A percentile compares a stretch with the other conserved stretches of the same genome.
These are phyloP conservation scores for Syritta pipiens DNA, from an alignment of 2,888 invertebrate species.

Conservation along the genomic window DNA sequence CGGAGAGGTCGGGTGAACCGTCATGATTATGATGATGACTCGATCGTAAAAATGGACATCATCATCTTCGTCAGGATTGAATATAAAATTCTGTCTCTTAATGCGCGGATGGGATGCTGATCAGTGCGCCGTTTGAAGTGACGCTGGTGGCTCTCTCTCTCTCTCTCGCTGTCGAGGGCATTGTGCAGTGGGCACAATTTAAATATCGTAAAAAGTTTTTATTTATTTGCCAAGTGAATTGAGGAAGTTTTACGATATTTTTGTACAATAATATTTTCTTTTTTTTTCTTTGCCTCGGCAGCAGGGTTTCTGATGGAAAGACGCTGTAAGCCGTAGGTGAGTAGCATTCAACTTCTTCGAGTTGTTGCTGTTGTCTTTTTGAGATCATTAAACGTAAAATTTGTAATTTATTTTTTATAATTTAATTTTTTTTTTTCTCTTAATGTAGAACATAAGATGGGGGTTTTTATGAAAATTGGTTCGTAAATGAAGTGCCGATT, in stretches of 20 bases:
- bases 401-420: no score
- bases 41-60: slow-evolving; percentile 65
- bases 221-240: slow-evolving; percentile 67
- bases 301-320: no score
- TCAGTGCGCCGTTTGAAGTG: not conserved
- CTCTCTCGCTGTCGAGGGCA: slow-evolving; percentile 1
- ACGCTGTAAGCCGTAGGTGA: no score
- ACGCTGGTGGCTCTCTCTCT: not conserved
- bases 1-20: slow-evolving; percentile 25
- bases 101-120: not conserved
- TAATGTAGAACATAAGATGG: no score
- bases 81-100: slow-evolving; percentile 44
- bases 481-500: no score
- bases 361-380: no score
- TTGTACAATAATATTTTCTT: no score
- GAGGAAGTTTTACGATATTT: slow-evolving; percentile 66
- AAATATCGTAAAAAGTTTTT: slow-evolving; percentile 63
- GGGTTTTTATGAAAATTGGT: no score
- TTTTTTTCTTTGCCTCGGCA: no score
- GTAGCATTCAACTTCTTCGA: no score
- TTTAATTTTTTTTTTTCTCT: no score
- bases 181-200: slow-evolving; percentile 59
- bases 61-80: slow-evolving; percentile 66
- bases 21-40: slow-evolving; percentile 20
- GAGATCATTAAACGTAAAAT: no score